Conservation (phyloP, 2,113 vertebrate genomes). For the Synodontis membranacea region DNA sequence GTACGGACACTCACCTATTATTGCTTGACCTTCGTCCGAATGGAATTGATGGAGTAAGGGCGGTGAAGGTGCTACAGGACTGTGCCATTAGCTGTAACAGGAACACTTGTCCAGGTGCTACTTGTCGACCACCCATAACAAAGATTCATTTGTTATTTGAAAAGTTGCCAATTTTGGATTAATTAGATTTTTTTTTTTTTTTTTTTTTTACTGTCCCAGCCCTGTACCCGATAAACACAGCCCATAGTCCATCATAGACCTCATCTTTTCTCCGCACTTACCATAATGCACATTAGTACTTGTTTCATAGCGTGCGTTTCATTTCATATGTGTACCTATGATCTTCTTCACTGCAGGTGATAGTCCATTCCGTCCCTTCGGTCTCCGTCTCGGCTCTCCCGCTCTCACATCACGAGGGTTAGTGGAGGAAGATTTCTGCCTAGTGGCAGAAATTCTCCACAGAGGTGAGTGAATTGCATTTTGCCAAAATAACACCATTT, state of each 20-base stretch:
- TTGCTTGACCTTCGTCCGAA: conserved; percentile 86
- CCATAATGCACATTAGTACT: neutral
- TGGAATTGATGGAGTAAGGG: conserved; percentile 86
- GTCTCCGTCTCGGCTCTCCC: conserved; percentile 87
- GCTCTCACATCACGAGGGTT: conserved; percentile 91
- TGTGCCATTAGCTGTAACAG: conserved; percentile 95
- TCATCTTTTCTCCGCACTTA: neutral
- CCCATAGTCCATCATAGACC: neutral
- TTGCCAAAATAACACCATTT: neutral
- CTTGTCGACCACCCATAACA: neutral
- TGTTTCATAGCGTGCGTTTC: neutral
- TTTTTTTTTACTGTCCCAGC: neutral
- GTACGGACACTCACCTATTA: conserved; percentile 94
- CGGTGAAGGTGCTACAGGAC: conserved; percentile 90
- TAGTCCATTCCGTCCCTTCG: conserved; percentile 87
- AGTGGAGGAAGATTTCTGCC: conserved; percentile 82
- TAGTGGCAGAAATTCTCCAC: conserved; percentile 87
- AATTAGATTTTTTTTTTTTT: neutral
- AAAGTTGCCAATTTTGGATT: neutral
- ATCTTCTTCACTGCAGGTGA: conserved; percentile 75
- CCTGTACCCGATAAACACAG: neutral
- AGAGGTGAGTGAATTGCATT: conserved; percentile 73
- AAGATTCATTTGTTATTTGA: neutral
- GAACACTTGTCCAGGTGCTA: conserved; percentile 92
- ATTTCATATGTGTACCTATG: neutral